Base-by-base conservation (phyloP, 2,888 invertebrate genomes). In the Ornithoptera alexandrae region DNA sequence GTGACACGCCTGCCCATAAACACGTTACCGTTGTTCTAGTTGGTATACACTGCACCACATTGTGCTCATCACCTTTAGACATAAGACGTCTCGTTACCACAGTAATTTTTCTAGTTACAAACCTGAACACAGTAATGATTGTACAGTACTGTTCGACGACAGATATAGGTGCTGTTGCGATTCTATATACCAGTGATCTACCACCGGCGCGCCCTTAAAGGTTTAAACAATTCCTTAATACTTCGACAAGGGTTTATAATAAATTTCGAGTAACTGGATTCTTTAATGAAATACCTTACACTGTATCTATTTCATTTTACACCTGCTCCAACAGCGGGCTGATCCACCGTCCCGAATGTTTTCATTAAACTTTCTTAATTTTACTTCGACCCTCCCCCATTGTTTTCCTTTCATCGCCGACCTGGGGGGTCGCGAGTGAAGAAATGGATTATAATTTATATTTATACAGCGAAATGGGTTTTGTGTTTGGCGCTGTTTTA, bases 281-380 rank as follows among this genome's bases (percentile, higher is more conserved):
- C 59, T 39, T 57, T 65, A 36, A 17, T 15, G 17, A 36, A 64
- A 57, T 20, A 65, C 42, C n/a, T 20, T 3, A 50, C 7, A 42
- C n/a, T 39, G 2, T 69, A 53, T 69, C 63, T 62, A 20, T 67
- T 62, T 65, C 1, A 2, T 65, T 59, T 69, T 60, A 62, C 69
- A 70, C 70, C 70, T 67, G 39, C 62, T 50, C 50, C 50, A 50
- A 59, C 22, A 70, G 67, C 12, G 12, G 30, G 59, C 53, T 60
- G 70, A 70, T 70, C 60, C 67, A 39, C 60, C 61, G 36, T 63
- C 66, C 75, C 72, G 79, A 83, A 84, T 86, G 85, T 86, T 88
- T 88, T 86, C 85, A 88, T 89, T 88, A 85, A 88, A 89, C 87
- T 89, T 88, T 83, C 83, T 85, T 88, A 88, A 89, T 88, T 87